Evolutionary conservation across 2,888 invertebrate genomes (phyloP).

Genomic region (Diplazon laetatorius): DNA sequence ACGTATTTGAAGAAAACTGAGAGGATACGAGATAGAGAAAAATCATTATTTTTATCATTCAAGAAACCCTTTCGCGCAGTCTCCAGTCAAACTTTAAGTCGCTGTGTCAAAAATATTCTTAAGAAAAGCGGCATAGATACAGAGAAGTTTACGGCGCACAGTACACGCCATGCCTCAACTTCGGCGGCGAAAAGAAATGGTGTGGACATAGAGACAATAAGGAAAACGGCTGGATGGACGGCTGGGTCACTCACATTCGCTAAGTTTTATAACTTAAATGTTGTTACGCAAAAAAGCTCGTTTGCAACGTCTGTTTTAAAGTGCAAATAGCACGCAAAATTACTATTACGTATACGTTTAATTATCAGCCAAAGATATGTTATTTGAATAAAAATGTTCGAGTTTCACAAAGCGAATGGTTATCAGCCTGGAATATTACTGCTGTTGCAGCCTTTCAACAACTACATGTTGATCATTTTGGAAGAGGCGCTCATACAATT

Average conservation of each 20-base stretch:
- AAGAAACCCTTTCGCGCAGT: too few relatives aligned
- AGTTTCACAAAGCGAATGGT: slow-evolving; percentile 19
- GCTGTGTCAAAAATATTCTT: too few relatives aligned
- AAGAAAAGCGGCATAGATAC: too few relatives aligned
- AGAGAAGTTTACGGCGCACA: too few relatives aligned
- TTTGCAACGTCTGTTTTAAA: slow-evolving; percentile 37
- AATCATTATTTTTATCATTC: too few relatives aligned
- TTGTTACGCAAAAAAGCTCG: slow-evolving; percentile 28
- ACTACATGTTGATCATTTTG: slow-evolving; percentile 42
- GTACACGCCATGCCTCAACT: too few relatives aligned
- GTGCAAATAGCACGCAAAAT: slow-evolving; percentile 24
- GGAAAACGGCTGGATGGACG: too few relatives aligned
- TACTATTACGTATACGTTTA: slow-evolving; percentile 20
- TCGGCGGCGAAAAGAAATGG: too few relatives aligned
- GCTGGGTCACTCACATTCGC: not conserved
- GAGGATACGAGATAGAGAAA: too few relatives aligned
- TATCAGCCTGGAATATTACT: slow-evolving; percentile 18
- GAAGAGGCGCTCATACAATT: slow-evolving; percentile 22
- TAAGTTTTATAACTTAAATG: slow-evolving; percentile 10
- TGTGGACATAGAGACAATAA: too few relatives aligned
- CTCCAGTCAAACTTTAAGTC: too few relatives aligned
- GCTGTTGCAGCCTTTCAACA: slow-evolving; percentile 43
- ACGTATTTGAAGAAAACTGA: too few relatives aligned
- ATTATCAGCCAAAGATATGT: slow-evolving; percentile 30
- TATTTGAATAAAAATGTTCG: slow-evolving; percentile 20